Evolutionary conservation across 2,113 vertebrate genomes (phyloP).

Genomic region (Polyodon spathula): DNA sequence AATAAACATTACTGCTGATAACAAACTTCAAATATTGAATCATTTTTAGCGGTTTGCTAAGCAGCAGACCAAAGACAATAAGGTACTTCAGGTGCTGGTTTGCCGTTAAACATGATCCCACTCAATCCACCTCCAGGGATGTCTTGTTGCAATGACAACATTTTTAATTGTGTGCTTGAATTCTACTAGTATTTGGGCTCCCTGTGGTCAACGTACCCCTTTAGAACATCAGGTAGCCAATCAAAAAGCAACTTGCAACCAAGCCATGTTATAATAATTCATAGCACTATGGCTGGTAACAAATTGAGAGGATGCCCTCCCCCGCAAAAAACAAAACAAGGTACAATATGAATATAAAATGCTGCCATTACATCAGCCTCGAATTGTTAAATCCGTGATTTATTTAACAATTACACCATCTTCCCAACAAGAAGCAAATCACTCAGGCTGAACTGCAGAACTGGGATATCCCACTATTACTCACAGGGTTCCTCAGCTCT

Average conservation of each 20-base stretch:
- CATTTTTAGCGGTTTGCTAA: too few species aligned
- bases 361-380: constrained; percentile 10
- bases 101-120: too few species aligned
- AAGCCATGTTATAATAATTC: background rate
- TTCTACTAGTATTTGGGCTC: background rate
- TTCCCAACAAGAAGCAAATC: background rate
- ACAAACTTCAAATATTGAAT: too few species aligned
- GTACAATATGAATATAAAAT: background rate
- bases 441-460: background rate
- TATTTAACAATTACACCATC: constrained; percentile 6
- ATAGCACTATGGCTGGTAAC: background rate
- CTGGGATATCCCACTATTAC: background rate
- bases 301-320: background rate
- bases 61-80: too few species aligned
- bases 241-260: background rate
- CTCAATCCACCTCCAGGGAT: background rate
- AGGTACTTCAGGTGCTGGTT: too few species aligned
- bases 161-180: background rate
- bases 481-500: background rate
- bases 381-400: constrained; percentile 2
- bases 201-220: background rate
- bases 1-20: too few species aligned
- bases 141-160: background rate
- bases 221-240: background rate
- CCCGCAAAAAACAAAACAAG: background rate